These are phyloP conservation scores for Semotilus atromaculatus DNA, from an alignment of 2,797 vertebrate species.

Conservation along the genomic window DNA sequence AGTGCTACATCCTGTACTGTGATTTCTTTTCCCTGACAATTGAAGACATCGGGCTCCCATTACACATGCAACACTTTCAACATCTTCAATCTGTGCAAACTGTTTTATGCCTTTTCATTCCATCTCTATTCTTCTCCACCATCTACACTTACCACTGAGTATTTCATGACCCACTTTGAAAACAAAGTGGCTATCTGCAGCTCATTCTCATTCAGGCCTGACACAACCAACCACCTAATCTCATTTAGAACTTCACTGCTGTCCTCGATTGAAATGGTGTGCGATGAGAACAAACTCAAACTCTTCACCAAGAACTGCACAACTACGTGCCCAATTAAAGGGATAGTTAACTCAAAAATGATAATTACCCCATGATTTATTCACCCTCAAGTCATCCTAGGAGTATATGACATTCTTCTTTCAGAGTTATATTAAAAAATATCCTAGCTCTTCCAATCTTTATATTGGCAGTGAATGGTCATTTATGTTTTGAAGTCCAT, in stretches of 20 bases:
- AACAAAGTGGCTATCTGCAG: not conserved
- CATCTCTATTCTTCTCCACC: slow-evolving; percentile 8
- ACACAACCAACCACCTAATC: not conserved
- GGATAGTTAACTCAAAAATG: no score
- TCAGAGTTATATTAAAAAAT: no score
- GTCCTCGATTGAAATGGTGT: not conserved
- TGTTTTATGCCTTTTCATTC: slow-evolving; percentile 14
- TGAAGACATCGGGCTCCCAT: not conserved
- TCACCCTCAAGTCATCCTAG: no score
- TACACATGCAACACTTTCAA: slow-evolving; percentile 19
- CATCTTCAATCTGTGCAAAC: not conserved
- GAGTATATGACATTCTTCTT: no score
- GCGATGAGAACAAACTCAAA: not conserved
- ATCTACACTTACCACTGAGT: not conserved
- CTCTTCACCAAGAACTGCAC: not conserved
- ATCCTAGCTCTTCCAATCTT: no score
- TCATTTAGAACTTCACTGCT: not conserved
- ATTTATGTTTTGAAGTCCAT: no score
- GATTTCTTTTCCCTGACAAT: not conserved
- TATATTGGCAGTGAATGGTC: no score
- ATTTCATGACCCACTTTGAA: slow-evolving; percentile 10
- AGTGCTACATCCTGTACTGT: not conserved
- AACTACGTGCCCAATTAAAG: not conserved
- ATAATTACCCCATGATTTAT: no score
- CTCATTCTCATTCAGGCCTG: slow-evolving; percentile 10